Conservation (phyloP, 2,797 vertebrate genomes). For the Masticophis lateralis region DNA sequence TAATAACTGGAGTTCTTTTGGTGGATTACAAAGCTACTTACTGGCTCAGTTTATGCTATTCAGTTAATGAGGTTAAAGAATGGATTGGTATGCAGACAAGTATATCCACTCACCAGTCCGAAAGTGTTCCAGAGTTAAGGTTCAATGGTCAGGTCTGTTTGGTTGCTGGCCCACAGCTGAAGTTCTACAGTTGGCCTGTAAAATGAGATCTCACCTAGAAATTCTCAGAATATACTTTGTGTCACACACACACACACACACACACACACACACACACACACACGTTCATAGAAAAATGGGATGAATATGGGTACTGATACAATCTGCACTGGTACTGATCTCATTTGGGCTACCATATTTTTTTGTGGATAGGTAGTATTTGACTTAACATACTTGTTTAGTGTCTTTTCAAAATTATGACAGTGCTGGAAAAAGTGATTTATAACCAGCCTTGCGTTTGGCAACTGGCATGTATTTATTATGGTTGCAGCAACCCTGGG, state of each 20-base stretch:
- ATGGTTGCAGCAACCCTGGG: not conserved
- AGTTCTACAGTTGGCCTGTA: not conserved
- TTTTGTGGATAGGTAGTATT: not conserved
- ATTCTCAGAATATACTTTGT: not conserved
- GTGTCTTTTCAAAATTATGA: not conserved
- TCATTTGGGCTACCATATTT: not conserved
- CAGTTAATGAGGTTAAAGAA: not conserved
- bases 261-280: not conserved
- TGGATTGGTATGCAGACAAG: not conserved
- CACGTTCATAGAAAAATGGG: not conserved
- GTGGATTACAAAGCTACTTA: not conserved
- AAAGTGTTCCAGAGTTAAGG: not conserved
- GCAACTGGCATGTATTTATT: not conserved
- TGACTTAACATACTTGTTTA: not conserved
- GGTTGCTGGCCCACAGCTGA: not conserved
- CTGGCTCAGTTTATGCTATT: not conserved
- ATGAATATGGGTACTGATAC: not conserved
- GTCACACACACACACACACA: not conserved
- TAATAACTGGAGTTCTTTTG: not conserved
- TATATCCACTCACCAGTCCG: not conserved
- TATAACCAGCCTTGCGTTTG: not conserved
- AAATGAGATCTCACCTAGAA: not conserved
- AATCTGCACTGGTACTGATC: not conserved
- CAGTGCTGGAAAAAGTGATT: not conserved
- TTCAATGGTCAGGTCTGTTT: not conserved